Percentiles rank a stretch among this genome's conserved stretches.
phyloP scores from a whole-genome alignment of 1,140 invertebrate species.

The Aphaenogaster rudis region DNA sequence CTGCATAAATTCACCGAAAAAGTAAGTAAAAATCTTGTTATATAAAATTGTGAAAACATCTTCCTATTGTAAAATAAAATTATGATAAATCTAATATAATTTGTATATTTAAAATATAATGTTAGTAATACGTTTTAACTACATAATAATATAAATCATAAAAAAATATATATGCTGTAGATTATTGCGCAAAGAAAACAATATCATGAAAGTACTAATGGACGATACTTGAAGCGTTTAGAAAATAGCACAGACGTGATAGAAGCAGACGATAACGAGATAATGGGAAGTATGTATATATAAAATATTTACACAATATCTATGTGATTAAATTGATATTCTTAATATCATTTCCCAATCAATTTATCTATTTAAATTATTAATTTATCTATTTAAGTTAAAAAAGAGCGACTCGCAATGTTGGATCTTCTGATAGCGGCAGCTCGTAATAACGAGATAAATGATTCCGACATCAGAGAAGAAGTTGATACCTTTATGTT shows the following conservation, averaged over 20 bases:
- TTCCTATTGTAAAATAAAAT: background rate
- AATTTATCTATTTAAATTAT: background rate
- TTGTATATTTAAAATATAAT: background rate
- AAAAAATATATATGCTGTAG: constrained; percentile 51
- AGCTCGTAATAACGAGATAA: constrained; percentile 84
- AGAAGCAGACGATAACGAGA: background rate
- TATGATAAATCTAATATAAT: background rate
- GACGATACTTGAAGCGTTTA: constrained; percentile 54
- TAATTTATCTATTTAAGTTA: constrained; percentile 53
- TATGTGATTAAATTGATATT: background rate
- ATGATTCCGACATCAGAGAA: constrained; percentile 91
- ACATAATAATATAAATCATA: background rate
- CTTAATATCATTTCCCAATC: background rate
- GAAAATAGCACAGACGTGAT: background rate
- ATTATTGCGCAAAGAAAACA: constrained; percentile 77
- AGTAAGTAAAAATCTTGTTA: constrained; percentile 83
- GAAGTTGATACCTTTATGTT: constrained; percentile 91
- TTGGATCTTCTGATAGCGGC: constrained; percentile 92
- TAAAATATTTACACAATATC: background rate
- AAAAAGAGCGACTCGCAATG: constrained; percentile 91
- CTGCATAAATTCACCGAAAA: constrained; percentile 90
- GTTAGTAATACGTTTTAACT: background rate
- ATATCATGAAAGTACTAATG: constrained; percentile 75
- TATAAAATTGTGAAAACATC: background rate
- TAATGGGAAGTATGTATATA: constrained; percentile 34